These are phyloP conservation scores for Epinephelus fuscoguttatus DNA, from an alignment of 2,113 vertebrate species.

Conservation along the genomic window DNA sequence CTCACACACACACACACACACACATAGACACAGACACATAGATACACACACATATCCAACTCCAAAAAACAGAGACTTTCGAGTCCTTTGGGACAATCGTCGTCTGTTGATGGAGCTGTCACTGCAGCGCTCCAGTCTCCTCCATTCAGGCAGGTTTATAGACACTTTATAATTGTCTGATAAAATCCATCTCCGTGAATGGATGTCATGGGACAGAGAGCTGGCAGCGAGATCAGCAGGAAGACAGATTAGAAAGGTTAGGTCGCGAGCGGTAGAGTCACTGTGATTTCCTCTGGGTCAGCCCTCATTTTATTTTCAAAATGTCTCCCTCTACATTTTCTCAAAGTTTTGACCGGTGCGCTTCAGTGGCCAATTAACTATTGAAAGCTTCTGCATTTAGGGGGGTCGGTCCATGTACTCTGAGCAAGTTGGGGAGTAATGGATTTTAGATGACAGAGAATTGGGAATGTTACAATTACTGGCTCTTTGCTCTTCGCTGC, in stretches of 20 bases:
- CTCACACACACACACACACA: conserved; percentile 8
- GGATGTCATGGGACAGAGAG: conserved; percentile 53
- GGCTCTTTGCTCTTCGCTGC: conserved; percentile 13
- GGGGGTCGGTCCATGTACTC: not conserved
- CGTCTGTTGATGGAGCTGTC: conserved; percentile 67
- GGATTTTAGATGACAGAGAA: conserved; percentile 51
- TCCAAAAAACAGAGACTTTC: conserved; percentile 22
- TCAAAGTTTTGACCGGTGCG: conserved; percentile 40
- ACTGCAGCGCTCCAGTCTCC: conserved; percentile 10
- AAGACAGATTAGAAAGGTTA: conserved; percentile 39
- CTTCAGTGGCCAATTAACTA: conserved; percentile 59
- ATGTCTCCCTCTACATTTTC: conserved; percentile 25
- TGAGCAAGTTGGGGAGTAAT: conserved; percentile 10
- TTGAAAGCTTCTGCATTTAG: conserved; percentile 34
- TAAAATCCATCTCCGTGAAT: conserved; percentile 59
- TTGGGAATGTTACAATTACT: conserved; percentile 29
- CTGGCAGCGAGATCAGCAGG: conserved; percentile 32
- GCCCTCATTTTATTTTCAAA: conserved; percentile 30
- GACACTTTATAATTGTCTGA: conserved; percentile 58
- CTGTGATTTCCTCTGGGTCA: conserved; percentile 51
- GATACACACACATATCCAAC: not conserved
- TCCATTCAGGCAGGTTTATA: conserved; percentile 59
- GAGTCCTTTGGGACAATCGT: conserved; percentile 45
- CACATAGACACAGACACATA: conserved; percentile 12
- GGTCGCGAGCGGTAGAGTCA: conserved; percentile 24